A percentile compares a stretch with the other conserved stretches of the same genome.
phyloP scores from a whole-genome alignment of 37 sponge, comb jelly and placozoan species.

The Amphimedon queenslandica region DNA sequence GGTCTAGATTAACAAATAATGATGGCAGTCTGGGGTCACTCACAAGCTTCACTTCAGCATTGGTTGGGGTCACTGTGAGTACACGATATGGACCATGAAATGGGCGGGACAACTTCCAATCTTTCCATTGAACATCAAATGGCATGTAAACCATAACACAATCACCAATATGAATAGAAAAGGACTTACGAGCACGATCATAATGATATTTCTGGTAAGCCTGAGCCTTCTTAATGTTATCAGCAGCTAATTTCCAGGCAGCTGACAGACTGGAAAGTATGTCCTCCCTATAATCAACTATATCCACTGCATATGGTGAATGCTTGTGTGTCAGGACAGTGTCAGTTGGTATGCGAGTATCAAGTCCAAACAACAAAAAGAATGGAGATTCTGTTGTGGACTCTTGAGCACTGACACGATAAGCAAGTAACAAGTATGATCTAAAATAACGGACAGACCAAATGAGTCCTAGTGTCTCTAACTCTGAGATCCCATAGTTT shows the following conservation, averaged over 20 bases:
- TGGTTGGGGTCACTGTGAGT: not conserved
- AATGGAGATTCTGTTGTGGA: slow-evolving; percentile 57
- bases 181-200: not conserved
- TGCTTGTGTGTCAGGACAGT: slow-evolving; percentile 3
- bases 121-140: not conserved
- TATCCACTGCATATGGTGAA: not conserved
- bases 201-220: not conserved
- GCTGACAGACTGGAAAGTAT: not conserved
- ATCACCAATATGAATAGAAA: not conserved
- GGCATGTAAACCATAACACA: slow-evolving; percentile 18
- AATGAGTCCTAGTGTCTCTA: not conserved
- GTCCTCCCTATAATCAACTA: not conserved
- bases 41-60: not conserved
- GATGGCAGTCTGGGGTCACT: not conserved
- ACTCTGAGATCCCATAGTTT: not conserved
- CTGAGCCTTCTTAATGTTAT: not conserved
- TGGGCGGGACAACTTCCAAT: slow-evolving; percentile 9
- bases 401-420: slow-evolving; percentile 23
- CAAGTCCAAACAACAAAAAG: slow-evolving; percentile 43
- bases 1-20: slow-evolving; percentile 8
- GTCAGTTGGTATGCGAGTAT: slow-evolving; percentile 37
- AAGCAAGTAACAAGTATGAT: slow-evolving; percentile 55
- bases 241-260: not conserved
- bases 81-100: slow-evolving; percentile 29
- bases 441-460: too few species aligned